Base-by-base conservation (phyloP, 1,140 invertebrate species). In the Coenobita brevimanus region DNA sequence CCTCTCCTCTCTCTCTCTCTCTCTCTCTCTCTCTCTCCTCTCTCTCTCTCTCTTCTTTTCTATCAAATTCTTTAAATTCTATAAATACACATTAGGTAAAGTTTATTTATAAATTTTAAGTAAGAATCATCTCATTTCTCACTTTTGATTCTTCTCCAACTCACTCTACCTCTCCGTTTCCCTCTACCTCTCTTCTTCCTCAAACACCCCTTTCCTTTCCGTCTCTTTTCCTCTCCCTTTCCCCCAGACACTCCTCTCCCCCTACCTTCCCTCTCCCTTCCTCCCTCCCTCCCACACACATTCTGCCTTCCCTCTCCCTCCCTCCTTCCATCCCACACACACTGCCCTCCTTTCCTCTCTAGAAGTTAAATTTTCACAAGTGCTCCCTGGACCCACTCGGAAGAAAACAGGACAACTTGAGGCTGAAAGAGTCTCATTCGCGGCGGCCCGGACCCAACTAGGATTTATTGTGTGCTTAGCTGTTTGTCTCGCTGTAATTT, bases 341-440 rank as follows among this genome's bases (percentile, higher is more conserved):
- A 24, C 27, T 24, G 36, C 21, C 21, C 24, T 21, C 24, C 27
- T 67, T 57, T 1, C 24, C 8, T 43, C 60, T 80, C 41, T 36
- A 57, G 33, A 78, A 85, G 73, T 85, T 78, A 85, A 76, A 85
- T 85, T 85, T 85, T 76, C 73, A 85, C 82, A 76, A 85, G 82
- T 85, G 67, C 64, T 71, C 73, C 71, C 82, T 64, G 71, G 54
- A 73, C 54, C 30, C 71, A 76, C 73, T 85, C 6, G 24, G 33
- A 71, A 43, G 67, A 85, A 60, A 64, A 41, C 24, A 36, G 54
- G 62, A 85, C 71, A 78, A 64, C 67, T 85, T 43, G 13, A 43
- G n/a, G 1, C 46, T 84, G 69, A 84, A 84, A 84, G 82, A 84
- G 50, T 60, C 54, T 75, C 46, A 60, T 84, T 84, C 46, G 82